These are phyloP conservation scores for Spodoptera littoralis DNA, from an alignment of 2,888 invertebrate genomes.

Conservation along the genomic window DNA sequence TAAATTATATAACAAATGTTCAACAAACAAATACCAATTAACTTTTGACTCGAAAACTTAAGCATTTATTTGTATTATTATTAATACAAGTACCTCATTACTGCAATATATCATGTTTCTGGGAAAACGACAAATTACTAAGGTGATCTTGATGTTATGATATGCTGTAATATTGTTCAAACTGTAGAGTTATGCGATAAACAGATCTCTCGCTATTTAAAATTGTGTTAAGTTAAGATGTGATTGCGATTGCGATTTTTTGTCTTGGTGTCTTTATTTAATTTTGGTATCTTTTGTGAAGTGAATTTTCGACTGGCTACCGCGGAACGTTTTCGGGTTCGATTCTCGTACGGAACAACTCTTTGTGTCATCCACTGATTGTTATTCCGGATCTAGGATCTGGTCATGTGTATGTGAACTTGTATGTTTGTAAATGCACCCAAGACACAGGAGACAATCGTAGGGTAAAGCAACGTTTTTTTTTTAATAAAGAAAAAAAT, in stretches of 20 bases:
- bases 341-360: too few species aligned
- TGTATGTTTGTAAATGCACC: too few species aligned
- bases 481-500: too few species aligned
- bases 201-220: slow-evolving; percentile 58
- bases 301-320: too few species aligned
- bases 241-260: slow-evolving; percentile 3
- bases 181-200: slow-evolving; percentile 68
- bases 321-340: too few species aligned
- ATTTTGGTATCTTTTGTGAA: too few species aligned
- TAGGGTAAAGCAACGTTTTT: too few species aligned
- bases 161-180: slow-evolving; percentile 65
- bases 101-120: slow-evolving; percentile 67
- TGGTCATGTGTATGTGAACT: too few species aligned
- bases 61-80: slow-evolving; percentile 55
- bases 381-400: too few species aligned
- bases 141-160: slow-evolving; percentile 75
- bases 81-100: slow-evolving; percentile 66
- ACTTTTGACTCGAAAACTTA: slow-evolving; percentile 51
- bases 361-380: too few species aligned
- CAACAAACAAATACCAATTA: slow-evolving; percentile 65
- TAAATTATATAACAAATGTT: slow-evolving; percentile 49
- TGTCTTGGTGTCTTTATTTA: too few species aligned
- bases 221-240: background rate
- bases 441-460: too few species aligned
- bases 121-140: slow-evolving; percentile 82